Percentiles rank a stretch among this genome's conserved stretches.
These are phyloP conservation scores for Abramis brama DNA, from an alignment of 2,113 vertebrate species.

Conservation along the genomic window DNA sequence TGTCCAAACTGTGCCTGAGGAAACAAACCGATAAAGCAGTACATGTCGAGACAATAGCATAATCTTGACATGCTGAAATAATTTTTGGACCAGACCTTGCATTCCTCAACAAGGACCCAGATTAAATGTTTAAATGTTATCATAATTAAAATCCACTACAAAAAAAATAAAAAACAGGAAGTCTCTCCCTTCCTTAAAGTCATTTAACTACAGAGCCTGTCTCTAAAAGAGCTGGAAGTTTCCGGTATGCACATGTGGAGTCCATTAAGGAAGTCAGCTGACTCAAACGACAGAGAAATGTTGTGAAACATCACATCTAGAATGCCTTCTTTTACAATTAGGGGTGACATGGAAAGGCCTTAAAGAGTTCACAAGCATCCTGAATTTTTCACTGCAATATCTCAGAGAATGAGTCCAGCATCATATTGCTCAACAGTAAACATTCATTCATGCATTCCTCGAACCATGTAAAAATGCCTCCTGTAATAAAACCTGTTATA, in stretches of 20 bases:
- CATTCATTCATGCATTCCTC: slow-evolving; percentile 55
- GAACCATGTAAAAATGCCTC: slow-evolving; percentile 19
- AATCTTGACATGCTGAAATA: slow-evolving; percentile 54
- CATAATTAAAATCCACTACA: slow-evolving; percentile 48
- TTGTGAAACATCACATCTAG: slow-evolving; percentile 51
- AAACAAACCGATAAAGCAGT: slow-evolving; percentile 33
- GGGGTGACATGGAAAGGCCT: slow-evolving; percentile 31
- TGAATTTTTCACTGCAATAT: neutral
- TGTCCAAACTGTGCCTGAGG: slow-evolving; percentile 19
- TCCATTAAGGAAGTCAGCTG: slow-evolving; percentile 70
- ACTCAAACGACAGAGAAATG: slow-evolving; percentile 62
- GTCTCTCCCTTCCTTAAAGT: slow-evolving; percentile 39
- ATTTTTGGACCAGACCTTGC: slow-evolving; percentile 18
- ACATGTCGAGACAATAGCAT: slow-evolving; percentile 1
- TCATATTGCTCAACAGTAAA: neutral
- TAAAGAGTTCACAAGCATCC: slow-evolving; percentile 35
- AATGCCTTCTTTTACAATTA: slow-evolving; percentile 7
- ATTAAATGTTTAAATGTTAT: slow-evolving; percentile 42
- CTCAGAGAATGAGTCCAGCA: slow-evolving; percentile 26
- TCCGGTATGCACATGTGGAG: slow-evolving; percentile 77
- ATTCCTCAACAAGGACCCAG: slow-evolving; percentile 23
- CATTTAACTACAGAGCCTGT: neutral
- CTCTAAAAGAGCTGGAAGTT: slow-evolving; percentile 53
- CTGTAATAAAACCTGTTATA: neutral
- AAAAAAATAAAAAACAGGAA: slow-evolving; percentile 29